A percentile compares a stretch with the other conserved stretches of the same genome.
These are phyloP conservation scores for Formica selysi DNA, from an alignment of 1,140 invertebrate species.

Conservation along the genomic window DNA sequence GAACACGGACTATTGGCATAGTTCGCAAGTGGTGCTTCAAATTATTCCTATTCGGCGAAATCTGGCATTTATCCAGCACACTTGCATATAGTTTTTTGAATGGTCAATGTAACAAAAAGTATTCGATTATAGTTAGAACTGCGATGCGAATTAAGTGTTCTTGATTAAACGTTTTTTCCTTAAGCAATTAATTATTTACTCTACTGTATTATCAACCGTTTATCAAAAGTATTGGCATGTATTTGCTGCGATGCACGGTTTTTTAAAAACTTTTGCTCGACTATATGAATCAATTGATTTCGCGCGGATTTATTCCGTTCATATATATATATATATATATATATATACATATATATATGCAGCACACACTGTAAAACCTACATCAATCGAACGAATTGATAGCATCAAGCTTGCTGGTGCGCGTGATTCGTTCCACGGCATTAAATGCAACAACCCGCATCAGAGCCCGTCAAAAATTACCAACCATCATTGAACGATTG, in stretches of 20 bases:
- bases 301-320: slow-evolving; percentile 56
- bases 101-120: slow-evolving; percentile 32
- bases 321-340: too few species aligned
- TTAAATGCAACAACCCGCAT: slow-evolving; percentile 65
- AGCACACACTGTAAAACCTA: slow-evolving; percentile 25
- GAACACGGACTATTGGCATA: slow-evolving; percentile 75
- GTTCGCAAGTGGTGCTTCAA: slow-evolving; percentile 72
- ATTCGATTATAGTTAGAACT: slow-evolving; percentile 12
- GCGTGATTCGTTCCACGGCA: slow-evolving; percentile 66
- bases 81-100: slow-evolving; percentile 21
- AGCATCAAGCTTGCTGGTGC: slow-evolving; percentile 63
- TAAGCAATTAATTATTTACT: slow-evolving; percentile 25
- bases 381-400: slow-evolving; percentile 70
- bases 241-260: background rate
- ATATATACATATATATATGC: background rate
- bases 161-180: slow-evolving; percentile 10
- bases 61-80: slow-evolving; percentile 62
- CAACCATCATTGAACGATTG: slow-evolving; percentile 40
- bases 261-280: slow-evolving; percentile 58
- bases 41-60: slow-evolving; percentile 70
- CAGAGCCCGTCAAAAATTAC: slow-evolving; percentile 36
- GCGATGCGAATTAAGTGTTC: slow-evolving; percentile 2
- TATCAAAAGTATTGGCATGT: background rate
- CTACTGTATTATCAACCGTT: slow-evolving; percentile 22
- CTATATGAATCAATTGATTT: slow-evolving; percentile 64